Base-by-base conservation (phyloP, 2,888 invertebrate species). In the Drosophila sordidapex region DNA sequence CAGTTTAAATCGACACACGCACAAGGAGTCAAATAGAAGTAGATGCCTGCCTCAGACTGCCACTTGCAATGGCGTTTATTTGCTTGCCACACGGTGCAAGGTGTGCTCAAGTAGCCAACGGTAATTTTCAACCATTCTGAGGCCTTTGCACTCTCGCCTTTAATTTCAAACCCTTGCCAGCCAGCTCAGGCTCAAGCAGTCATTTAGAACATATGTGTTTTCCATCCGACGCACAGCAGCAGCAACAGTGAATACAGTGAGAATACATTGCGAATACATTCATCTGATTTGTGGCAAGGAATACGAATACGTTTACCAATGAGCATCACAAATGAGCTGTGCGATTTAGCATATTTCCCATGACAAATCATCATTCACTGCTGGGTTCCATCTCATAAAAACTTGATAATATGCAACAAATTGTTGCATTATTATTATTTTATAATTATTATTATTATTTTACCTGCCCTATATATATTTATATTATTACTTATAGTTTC, bases 71-170 rank as follows among this genome's bases (percentile, higher is more conserved):
- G 65, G 61, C 77, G 81, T 67, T 72, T 76, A 81, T 81, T 81
- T 76, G 81, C 73, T 61, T 58, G 65, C 59, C 62, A 53, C 65
- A 49, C 40, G 38, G 3, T 27, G 57, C 60, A 61, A 71, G 74
- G 78, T 82, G 71, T 79, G 66, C 79, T 68, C 74, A 74, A 80
- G 82, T 80, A 74, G 82, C 82, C 79, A 81, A 71, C 70, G 66
- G 62, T 77, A 73, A 81, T 81, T 81, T 70, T 64, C 53, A 46
- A 59, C 59, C 67, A 72, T 68, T 65, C 40, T 49, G 56, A 80
- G 81, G 81, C 73, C 81, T 81, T 81, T 81, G 81, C 83, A 76
- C 81, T 80, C 70, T 58, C 18, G 61, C 58, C 27, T 46, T 69
- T 36, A 62, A 71, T 66, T 65, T 72, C 56, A 46, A 70, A 46